Base-by-base conservation (phyloP, 2,888 invertebrate genomes). In the Andricus quercusramuli region DNA sequence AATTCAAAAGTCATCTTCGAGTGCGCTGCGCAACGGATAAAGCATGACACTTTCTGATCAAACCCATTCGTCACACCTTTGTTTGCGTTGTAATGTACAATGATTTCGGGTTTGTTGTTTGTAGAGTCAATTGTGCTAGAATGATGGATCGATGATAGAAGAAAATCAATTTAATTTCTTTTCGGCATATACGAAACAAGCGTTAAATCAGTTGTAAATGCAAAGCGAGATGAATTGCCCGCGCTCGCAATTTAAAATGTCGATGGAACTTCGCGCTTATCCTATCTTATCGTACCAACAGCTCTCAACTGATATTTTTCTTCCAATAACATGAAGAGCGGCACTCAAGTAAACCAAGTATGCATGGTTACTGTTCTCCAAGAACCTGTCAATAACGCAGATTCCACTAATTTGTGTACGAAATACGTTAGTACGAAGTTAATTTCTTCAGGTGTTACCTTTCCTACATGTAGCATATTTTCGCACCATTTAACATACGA, bases 321-420 rank as follows among this genome's bases (percentile, higher is more conserved):
- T 79, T 56, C 20, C 15, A 76, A 32, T 20, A 76, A 66, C 47
- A 56, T 79, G 65, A 65, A 29, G 68, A 68, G 32, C 68, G 62
- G 51, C 62, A 64, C 29, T 64, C n/a, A n/a, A 17, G 17, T 51
- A 20, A 51, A 51, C 51, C 51, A 51, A 51, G 20, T 51, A 20
- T 20, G 20, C 5, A 77, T 77, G 9, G 80, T 80, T 32, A 78
- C 67, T 37, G 68, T 59, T 37, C 77, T 11, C 56, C 76, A 79
- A 62, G 29, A 62, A 41, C 78, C 81, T 8, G 20, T 25, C 59
- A 78, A 59, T 41, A 44, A 67, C 51, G 68, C 77, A 67, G 66
- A 80, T 17, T 76, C 68, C 29, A 65, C 20, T n/a, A 37, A 17
- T 22, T 32, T 85, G 79, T 17, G 84, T 85, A 15, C 47, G 44